Evolutionary conservation across 2,888 invertebrate species (phyloP).

Genomic region (Germaria angustata): DNA sequence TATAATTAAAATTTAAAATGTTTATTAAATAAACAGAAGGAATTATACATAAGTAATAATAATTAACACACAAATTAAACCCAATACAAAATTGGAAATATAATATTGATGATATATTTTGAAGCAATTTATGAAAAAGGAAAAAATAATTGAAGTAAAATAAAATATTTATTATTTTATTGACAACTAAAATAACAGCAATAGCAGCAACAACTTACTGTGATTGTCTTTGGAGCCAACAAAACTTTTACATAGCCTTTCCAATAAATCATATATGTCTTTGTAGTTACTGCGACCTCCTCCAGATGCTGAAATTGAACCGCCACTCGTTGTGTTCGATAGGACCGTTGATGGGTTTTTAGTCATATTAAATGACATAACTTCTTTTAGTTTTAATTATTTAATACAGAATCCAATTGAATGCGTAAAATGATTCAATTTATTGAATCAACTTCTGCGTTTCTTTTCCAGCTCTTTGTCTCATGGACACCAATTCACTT

Average conservation of each 20-base stretch:
- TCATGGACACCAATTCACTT: conserved; percentile 23
- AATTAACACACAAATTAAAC: conserved; percentile 39
- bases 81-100: conserved; percentile 36
- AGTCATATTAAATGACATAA: conserved; percentile 54
- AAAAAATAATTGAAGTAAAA: not conserved
- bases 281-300: conserved; percentile 70
- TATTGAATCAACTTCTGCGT: conserved; percentile 5
- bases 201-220: conserved; percentile 67
- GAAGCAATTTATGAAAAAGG: not conserved
- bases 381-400: not conserved
- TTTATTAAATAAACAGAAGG: not conserved
- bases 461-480: conserved; percentile 9
- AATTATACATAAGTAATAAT: not conserved
- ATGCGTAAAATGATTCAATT: conserved; percentile 1
- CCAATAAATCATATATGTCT: conserved; percentile 74
- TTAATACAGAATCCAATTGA: not conserved
- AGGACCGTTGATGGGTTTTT: conserved; percentile 14
- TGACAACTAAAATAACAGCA: not conserved
- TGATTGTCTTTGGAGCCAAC: conserved; percentile 70
- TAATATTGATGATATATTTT: conserved; percentile 42
- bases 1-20: conserved; percentile 40
- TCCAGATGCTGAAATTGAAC: conserved; percentile 8
- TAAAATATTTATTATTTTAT: not conserved
- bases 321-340: conserved; percentile 3
- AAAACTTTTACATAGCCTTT: conserved; percentile 72